Evolutionary conservation across 2,797 vertebrate genomes (phyloP), one percentile per base, ranked within the genome.

Genomic region (Pelochelys cantorii): DNA sequence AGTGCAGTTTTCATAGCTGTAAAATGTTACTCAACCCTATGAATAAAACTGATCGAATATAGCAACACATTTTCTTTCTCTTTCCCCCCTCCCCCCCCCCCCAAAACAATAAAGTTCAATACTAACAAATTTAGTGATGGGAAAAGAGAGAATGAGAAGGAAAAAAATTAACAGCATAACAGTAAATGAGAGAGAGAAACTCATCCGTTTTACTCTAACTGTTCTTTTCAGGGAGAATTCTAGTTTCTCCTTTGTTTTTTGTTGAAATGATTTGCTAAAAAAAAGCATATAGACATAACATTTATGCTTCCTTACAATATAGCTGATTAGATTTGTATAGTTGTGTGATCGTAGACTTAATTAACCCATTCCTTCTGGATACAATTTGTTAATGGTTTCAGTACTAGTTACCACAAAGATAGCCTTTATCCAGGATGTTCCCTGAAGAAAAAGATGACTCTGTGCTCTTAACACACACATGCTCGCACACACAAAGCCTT

Each of bases 1-100:
- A 74, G 83, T n/a, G 81, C 78, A 83, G 27, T 1, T 3, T 79
- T 94, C 94, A 88, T 95, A 88, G 4, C 53, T 87, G 1, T 82
- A 80, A 97, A 95, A 37, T 5, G 52, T 37, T 92, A 90, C 92
- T 94, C 75, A 87, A 85, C 86, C 55, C 90, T 13, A 0, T 13
- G 74, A 86, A 0, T 27, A 3, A 53, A 83, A 68, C 60, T 90
- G 92, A 89, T 86, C 62, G 37, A 68, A 17, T 79, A 13, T 0
- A 0, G 59, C 59, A 90, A 14, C 22, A 60, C 2, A 23, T 27
- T 68, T 91, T 92, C 1, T 1, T n/a, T n/a, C n/a, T n/a, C n/a
- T n/a, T n/a, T n/a, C n/a, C n/a, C n/a, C n/a, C n/a, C n/a, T n/a
- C n/a, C n/a, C n/a, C n/a, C n/a, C n/a, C n/a, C n/a, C n/a, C n/a